A percentile compares a stretch with the other conserved stretches of the same genome.
Conservation (phyloP, 2,888 invertebrate species). For the Mactromeris polynyma region DNA sequence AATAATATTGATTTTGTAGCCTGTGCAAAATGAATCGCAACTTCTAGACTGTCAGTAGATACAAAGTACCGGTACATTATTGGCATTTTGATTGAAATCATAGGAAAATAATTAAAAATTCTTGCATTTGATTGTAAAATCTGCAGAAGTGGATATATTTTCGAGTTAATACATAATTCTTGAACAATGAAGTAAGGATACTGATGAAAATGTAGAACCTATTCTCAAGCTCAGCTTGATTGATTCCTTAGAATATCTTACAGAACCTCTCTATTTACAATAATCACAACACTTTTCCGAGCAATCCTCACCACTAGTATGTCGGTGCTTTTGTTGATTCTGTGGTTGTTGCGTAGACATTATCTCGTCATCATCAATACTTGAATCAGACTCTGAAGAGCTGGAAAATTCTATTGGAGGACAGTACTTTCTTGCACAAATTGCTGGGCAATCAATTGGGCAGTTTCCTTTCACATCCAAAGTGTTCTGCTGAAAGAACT, state of each 20-base stretch:
- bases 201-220: too few relatives aligned
- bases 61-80: too few relatives aligned
- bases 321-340: conserved; percentile 36
- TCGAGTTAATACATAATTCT: too few relatives aligned
- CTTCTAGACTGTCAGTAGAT: too few relatives aligned
- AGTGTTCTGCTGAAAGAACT: conserved; percentile 72
- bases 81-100: too few relatives aligned
- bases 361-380: conserved; percentile 67
- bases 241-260: background rate
- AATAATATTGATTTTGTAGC: too few relatives aligned
- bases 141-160: too few relatives aligned
- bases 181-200: too few relatives aligned
- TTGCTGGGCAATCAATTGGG: conserved; percentile 81
- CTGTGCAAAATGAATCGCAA: too few relatives aligned
- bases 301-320: conserved; percentile 14
- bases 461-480: conserved; percentile 77
- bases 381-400: conserved; percentile 75
- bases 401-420: conserved; percentile 81
- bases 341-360: background rate
- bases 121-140: too few relatives aligned
- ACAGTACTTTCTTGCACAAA: conserved; percentile 77
- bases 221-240: too few relatives aligned
- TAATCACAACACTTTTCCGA: conserved; percentile 60
- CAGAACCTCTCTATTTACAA: conserved; percentile 36
- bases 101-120: too few relatives aligned